A percentile compares a stretch with the other conserved stretches of the same genome.
Conservation (phyloP, 1,140 invertebrate species). For the Matsumurasca onukii region DNA sequence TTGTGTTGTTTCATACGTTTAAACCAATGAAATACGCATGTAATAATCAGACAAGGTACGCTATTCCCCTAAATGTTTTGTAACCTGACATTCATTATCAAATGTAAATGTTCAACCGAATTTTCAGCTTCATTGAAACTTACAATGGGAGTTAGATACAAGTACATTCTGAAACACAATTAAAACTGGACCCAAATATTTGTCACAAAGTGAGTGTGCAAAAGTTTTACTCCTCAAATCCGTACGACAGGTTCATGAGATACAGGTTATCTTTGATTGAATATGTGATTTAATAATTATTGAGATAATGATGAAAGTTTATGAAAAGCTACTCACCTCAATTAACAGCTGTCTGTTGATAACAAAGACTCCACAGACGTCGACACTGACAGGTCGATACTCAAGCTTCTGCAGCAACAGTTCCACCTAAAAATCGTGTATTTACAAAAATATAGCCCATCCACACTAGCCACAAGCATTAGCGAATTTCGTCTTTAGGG, state of each 20-base stretch:
- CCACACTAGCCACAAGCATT: not conserved
- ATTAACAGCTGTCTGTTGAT: conserved; percentile 4
- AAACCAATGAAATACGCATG: not conserved
- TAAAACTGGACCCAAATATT: not conserved
- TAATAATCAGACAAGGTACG: too few relatives aligned
- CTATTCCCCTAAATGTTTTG: too few relatives aligned
- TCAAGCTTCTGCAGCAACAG: not conserved
- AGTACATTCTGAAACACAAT: not conserved
- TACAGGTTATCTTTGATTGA: not conserved
- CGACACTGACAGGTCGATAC: not conserved
- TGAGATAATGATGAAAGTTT: too few relatives aligned
- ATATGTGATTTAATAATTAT: not conserved
- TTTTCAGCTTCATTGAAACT: too few relatives aligned
- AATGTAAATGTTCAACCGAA: too few relatives aligned
- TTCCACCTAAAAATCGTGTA: not conserved
- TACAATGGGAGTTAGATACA: not conserved
- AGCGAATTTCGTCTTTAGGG: not conserved
- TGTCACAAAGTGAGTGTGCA: not conserved
- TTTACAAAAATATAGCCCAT: not conserved
- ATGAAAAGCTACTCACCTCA: conserved; percentile 8
- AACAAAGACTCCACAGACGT: conserved; percentile 4
- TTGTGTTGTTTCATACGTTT: not conserved
- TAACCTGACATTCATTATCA: too few relatives aligned
- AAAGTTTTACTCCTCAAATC: not conserved
- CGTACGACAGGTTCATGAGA: not conserved